Base-by-base conservation (phyloP, 2,797 vertebrate species). In the Arremon aurantiirostris region DNA sequence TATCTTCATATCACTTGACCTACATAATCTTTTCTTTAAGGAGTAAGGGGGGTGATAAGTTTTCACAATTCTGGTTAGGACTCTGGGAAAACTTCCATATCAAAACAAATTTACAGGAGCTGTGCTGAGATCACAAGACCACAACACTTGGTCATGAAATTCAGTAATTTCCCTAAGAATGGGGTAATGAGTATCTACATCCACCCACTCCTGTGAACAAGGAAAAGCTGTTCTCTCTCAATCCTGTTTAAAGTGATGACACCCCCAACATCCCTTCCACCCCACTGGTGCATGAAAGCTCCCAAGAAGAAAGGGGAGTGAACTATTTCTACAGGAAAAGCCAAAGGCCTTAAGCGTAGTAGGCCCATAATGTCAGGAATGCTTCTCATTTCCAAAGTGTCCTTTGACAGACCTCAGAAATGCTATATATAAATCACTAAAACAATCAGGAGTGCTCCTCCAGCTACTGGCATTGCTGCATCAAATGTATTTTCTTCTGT, bases 91-190 rank as follows among this genome's bases (percentile, higher is more conserved):
- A 90, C 32, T 52, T 87, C 34, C 61, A 50, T 26, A 90, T 83
- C 87, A 87, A 78, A 86, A 90, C 56, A 90, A 9, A 39, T 39
- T 94, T 60, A 70, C 8, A 69, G 56, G 19, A 23, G 23, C 65
- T 88, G 66, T 21, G 22, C 80, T 91, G 95, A 93, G 70, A 95
- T 94, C 91, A 93, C 53, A 88, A 94, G 78, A 95, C 93, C 81
- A 64, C 86, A 94, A 70, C 50, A 64, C 26, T 77, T 46, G 49
- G 82, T 42, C 20, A 80, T 0, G 21, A 76, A 96, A 93, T 66
- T 68, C 77, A 78, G 92, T 86, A 57, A 83, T 88, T 96, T 93
- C 89, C 82, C 73, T 49, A 88, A 83, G 85, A 93, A 94, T 32
- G 71, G 78, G 27, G 49, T 89, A 91, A 86, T 83, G 92, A 91